Evolutionary conservation across 2,113 vertebrate species (phyloP).

Genomic region (Microtus pennsylvanicus): DNA sequence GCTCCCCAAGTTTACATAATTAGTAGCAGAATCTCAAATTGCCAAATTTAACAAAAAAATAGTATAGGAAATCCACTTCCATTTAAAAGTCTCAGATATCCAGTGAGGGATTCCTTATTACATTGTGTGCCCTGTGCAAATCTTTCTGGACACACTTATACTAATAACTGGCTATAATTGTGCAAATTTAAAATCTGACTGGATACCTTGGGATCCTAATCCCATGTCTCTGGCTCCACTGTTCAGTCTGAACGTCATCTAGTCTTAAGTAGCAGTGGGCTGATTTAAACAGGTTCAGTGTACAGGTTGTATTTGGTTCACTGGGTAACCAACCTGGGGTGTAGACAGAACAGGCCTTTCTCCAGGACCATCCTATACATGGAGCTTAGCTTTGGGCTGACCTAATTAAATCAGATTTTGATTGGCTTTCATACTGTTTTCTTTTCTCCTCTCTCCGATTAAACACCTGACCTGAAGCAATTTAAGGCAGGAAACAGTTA

Average conservation of each 20-base stretch:
- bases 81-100: not conserved
- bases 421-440: not conserved
- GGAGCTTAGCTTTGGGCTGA: not conserved
- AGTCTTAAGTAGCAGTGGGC: not conserved
- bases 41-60: slow-evolving; percentile 27
- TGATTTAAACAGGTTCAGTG: not conserved
- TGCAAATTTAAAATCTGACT: not conserved
- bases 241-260: not conserved
- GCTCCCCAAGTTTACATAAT: not conserved
- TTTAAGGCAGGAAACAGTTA: not conserved
- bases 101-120: not conserved
- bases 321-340: not conserved
- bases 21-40: not conserved
- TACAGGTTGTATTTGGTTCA: not conserved
- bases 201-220: not conserved
- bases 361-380: not conserved
- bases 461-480: not conserved
- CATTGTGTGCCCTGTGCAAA: not conserved
- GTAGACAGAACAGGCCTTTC: not conserved
- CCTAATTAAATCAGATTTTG: slow-evolving; percentile 36
- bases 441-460: not conserved
- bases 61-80: not conserved
- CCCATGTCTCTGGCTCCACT: not conserved
- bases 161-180: not conserved
- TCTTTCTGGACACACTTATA: not conserved